Base-by-base conservation (phyloP, 2,888 invertebrate species). In the Cataglyphis rosenhaueri region DNA sequence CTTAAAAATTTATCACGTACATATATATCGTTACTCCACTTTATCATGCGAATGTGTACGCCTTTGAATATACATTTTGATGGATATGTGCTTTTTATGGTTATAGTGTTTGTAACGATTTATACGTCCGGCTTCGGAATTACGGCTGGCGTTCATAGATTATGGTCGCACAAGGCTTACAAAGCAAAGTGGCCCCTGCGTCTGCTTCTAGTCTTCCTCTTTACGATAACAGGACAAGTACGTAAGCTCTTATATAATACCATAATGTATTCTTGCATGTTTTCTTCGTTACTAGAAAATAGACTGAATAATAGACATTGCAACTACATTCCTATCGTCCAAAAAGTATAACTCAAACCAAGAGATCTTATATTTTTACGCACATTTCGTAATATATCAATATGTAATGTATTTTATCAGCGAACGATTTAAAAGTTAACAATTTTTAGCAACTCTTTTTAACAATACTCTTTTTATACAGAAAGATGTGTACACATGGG, bases 401-500 rank as follows among this genome's bases (percentile, higher is more conserved):
- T 8, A 52, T 8, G 15, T 44, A 0, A 6, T 18, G 1, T 48
- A 52, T 52, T 52, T 52, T n/a, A n/a, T 52, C 48, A 18, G 18
- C 5, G 41, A 44, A 44, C 3, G 15, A 44, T 5, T 18, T 44
- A 18, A 48, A 48, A 18, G 10, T 74, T 44, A 21, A 44, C 3
- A 10, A 44, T 48, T 61, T 61, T 41, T 10, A 35, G 64, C 3
- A 1, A 44, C 10, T 25, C n/a, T 12, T 61, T 44, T 52, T 32
- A 55, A 81, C 32, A 38, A n/a, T 38, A 29, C 12, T 38, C 15
- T 71, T 15, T 18, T 25, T 65, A 0, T 48, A 3, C 94, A 97
- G 97, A 96, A 97, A 57, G 97, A 97, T 93, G 97, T 98, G 3
- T 97, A 97, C 94, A 97, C 97, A 5, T 98, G 98, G 98, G 97